Evolutionary conservation across 1,140 invertebrate species (phyloP).

Genomic region (Notospermus geniculatus): DNA sequence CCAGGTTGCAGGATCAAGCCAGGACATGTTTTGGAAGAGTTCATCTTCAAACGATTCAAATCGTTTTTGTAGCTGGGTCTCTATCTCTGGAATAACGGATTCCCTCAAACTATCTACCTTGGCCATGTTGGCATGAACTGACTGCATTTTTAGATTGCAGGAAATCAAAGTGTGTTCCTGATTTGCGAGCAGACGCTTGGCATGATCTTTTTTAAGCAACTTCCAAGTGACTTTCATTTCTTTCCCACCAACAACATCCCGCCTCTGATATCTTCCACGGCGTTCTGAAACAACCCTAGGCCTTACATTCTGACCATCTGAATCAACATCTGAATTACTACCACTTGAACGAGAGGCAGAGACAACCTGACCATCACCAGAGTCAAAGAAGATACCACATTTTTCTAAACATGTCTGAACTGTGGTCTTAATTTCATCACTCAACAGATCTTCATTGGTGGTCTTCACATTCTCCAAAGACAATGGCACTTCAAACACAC

Average conservation of each 20-base stretch:
- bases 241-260: no score
- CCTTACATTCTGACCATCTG: no score
- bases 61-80: not conserved
- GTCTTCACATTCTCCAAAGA: not conserved
- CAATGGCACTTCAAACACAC: not conserved
- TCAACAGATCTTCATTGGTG: not conserved
- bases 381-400: not conserved
- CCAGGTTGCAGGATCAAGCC: not conserved
- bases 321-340: no score
- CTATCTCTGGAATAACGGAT: not conserved
- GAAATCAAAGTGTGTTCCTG: not conserved
- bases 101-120: not conserved
- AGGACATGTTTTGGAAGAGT: not conserved
- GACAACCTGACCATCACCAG: not conserved
- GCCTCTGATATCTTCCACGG: no score
- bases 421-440: no score
- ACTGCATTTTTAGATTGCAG: not conserved
- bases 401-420: not conserved
- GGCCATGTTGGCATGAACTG: not conserved
- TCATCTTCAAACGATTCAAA: not conserved
- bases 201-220: not conserved
- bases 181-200: not conserved
- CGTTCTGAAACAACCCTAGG: no score
- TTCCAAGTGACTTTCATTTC: slow-evolving; percentile 1
- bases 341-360: no score